These are phyloP conservation scores for Acestrorhynchus altus DNA, from an alignment of 2,797 vertebrate genomes.

Conservation along the genomic window DNA sequence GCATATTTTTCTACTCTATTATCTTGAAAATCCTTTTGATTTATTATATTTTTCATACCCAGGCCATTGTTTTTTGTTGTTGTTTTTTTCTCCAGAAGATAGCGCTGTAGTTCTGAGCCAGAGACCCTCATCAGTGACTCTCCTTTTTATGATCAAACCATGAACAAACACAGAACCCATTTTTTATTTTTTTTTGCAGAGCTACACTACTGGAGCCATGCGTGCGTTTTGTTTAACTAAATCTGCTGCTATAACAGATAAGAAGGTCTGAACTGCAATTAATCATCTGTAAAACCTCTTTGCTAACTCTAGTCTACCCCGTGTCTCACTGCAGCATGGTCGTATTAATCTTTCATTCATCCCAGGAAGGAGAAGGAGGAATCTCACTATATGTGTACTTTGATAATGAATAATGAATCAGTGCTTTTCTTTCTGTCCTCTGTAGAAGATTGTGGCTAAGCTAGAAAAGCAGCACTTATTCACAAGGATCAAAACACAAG, in stretches of 20 bases:
- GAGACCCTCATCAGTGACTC: neutral
- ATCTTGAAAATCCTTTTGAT: no score
- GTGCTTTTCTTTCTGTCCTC: conserved; percentile 48
- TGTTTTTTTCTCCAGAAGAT: neutral
- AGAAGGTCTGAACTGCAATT: neutral
- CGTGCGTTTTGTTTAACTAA: neutral
- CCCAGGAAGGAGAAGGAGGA: neutral
- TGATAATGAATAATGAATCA: conserved; percentile 71
- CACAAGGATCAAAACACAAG: neutral
- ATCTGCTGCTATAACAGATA: neutral
- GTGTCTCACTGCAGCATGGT: neutral
- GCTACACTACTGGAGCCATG: neutral
- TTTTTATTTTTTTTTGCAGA: neutral
- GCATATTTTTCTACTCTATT: no score
- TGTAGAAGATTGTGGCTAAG: neutral
- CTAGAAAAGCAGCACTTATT: neutral
- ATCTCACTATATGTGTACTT: conserved; percentile 54
- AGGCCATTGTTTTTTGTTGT: neutral
- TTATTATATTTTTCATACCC: no score
- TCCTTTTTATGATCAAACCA: neutral
- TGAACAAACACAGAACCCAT: neutral
- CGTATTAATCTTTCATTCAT: conserved; percentile 35
- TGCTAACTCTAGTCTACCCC: neutral
- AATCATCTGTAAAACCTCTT: conserved; percentile 16
- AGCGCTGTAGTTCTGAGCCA: neutral